Evolutionary conservation across 2,888 invertebrate genomes (phyloP), one percentile per base, ranked within the genome.

Genomic region (Nomada goodeniana): DNA sequence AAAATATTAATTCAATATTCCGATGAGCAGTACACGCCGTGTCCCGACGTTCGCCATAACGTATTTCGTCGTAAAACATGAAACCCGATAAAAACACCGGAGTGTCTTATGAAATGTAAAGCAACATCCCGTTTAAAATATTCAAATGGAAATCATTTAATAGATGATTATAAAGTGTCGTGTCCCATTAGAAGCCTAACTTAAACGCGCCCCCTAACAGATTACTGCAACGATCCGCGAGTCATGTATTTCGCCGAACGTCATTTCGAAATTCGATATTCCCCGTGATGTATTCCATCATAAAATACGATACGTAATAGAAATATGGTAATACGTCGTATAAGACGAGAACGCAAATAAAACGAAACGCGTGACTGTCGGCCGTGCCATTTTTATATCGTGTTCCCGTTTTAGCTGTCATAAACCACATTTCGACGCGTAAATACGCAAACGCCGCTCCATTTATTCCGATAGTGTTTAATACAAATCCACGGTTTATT

Each of bases 41-140:
- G 52, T n/a, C 20, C 42, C 11, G 52, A 71, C 60, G 13, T 42
- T 10, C n/a, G 10, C 55, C 53, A 4, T 42, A 64, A 64, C 53
- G 26, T 44, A 72, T 72, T 44, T 26, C 15, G 20, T 73, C 57
- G 18, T 57, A 47, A 73, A 73, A 73, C 47, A 47, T 65, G 57
- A 65, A 57, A 57, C 29, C 7, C 26, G 29, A 67, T 65, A 29
- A 65, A 26, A 29, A 10, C 11, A 52, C 44, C 26, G n/a, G 11
- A 29, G 53, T 26, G 23, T 67, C 53, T 47, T 52, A 47, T 77
- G 60, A 67, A 60, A 9, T 29, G 29, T 42, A 42, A 55, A 53
- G n/a, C 60, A 44, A 36, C 36, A 50, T 20, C 57, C 44, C 13
- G 26, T 9, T 44, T n/a, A 20, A 52, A n/a, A 42, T 60, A 53